These are phyloP conservation scores for Rhopalosiphum maidis DNA, from an alignment of 1,140 invertebrate genomes.

Conservation along the genomic window DNA sequence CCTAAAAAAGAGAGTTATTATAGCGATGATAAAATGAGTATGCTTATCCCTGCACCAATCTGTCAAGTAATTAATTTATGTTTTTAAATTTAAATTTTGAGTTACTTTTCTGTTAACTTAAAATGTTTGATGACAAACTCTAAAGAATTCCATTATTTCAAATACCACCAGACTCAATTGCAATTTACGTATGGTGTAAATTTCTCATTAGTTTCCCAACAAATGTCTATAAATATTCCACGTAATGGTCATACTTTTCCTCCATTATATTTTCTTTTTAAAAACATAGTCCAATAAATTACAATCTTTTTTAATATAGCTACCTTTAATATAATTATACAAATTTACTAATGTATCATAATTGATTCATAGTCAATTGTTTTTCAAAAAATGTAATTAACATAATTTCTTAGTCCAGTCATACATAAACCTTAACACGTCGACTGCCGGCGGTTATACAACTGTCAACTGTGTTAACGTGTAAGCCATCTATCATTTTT, in stretches of 20 bases:
- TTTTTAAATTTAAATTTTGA: not conserved
- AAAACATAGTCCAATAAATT: not conserved
- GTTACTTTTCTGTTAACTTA: not conserved
- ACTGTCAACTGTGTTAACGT: no score
- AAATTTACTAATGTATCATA: no score
- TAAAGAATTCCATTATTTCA: not conserved
- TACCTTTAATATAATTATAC: no score
- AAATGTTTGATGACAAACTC: not conserved
- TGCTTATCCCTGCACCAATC: constrained; percentile 90
- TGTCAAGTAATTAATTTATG: constrained; percentile 69
- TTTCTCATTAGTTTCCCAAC: not conserved
- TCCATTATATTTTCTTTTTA: no score
- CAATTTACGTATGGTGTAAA: not conserved
- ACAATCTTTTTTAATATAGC: not conserved
- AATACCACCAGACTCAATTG: not conserved
- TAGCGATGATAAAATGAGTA: constrained; percentile 75
- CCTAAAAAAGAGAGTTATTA: constrained; percentile 86
- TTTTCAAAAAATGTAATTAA: no score
- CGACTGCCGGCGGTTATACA: no score
- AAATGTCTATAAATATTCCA: no score
- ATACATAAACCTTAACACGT: no score
- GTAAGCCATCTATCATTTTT: no score
- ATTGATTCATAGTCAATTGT: no score
- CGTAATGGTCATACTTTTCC: no score
- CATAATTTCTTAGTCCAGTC: no score